Base-by-base conservation (phyloP, 2,113 vertebrate species). In the Mugil cephalus region DNA sequence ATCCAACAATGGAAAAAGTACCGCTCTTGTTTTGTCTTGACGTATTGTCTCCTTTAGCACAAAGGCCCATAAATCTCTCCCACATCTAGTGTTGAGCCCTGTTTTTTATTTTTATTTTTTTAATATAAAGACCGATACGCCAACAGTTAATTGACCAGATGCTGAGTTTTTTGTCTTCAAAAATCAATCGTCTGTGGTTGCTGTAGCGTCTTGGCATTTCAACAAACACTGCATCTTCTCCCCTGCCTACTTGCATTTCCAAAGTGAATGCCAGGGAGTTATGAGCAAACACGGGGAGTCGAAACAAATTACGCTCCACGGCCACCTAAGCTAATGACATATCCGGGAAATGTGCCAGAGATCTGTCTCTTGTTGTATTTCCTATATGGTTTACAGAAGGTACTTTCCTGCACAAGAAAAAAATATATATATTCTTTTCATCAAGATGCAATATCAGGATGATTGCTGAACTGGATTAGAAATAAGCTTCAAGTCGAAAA, bases 261-360 rank as follows among this genome's bases (percentile, higher is more conserved):
- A 4, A 30, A 46, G 11, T 1, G 21, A 74, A 64, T 7, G 55
- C 17, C 55, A 52, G 38, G 39, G 56, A 80, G 34, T 59, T 64
- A 76, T 15, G 34, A 53, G 55, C 50, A 62, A 63, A 71, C 15
- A 36, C 30, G 9, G n/a, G 19, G 50, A 62, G 46, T 67, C 14
- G 10, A 74, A 74, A 69, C 47, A 64, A 38, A 74, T 55, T 36
- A 55, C 5, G 13, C 19, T 51, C 15, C 14, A 2, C 48, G n/a
- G 75, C 59, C 53, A 47, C 19, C 15, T 21, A 72, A 68, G 51
- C 35, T 18, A 56, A 54, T 53, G 34, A 56, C 45, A 54, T 1
- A 47, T 59, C 46, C 68, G 67, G 67, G 46, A 18, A 50, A 9
- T 8, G 9, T 21, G 77, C 77, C 82, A 72, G 38, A 53, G 53